A percentile compares a stretch with the other conserved stretches of the same genome.
phyloP scores from a whole-genome alignment of 2,888 invertebrate genomes.

The Caenorhabditis angaria region DNA sequence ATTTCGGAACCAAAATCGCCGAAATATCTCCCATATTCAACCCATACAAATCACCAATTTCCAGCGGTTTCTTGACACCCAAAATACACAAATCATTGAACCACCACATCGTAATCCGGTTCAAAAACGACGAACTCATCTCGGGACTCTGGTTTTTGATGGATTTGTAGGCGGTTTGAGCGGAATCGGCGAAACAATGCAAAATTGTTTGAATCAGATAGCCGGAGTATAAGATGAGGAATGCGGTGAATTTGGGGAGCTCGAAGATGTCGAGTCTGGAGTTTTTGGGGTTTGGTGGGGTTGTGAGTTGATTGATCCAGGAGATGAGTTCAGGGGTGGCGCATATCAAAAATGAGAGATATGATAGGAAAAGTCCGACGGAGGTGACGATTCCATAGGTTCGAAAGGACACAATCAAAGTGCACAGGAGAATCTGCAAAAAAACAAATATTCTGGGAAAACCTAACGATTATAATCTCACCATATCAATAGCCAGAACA shows the following conservation, averaged over 20 bases:
- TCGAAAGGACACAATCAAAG: slow-evolving; percentile 83
- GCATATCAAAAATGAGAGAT: slow-evolving; percentile 82
- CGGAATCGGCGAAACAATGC: slow-evolving; percentile 62
- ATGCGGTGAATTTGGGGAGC: slow-evolving; percentile 35
- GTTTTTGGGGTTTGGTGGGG: background rate
- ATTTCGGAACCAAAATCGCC: slow-evolving; percentile 63
- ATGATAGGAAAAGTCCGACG: slow-evolving; percentile 89
- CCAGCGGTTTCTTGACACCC: slow-evolving; percentile 67
- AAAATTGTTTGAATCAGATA: slow-evolving; percentile 58
- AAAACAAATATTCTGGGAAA: background rate
- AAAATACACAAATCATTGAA: slow-evolving; percentile 77
- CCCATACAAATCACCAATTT: slow-evolving; percentile 62
- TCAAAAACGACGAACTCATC: slow-evolving; percentile 84
- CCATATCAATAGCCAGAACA: slow-evolving; percentile 66
- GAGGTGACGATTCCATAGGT: slow-evolving; percentile 86
- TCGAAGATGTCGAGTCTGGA: slow-evolving; percentile 39
- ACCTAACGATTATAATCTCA: slow-evolving; percentile 14
- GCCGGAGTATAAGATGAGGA: slow-evolving; percentile 63
- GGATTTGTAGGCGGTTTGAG: slow-evolving; percentile 53
- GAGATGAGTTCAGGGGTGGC: slow-evolving; percentile 76
- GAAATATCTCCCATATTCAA: slow-evolving; percentile 66
- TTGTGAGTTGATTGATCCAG: slow-evolving; percentile 51
- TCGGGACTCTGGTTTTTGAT: slow-evolving; percentile 84
- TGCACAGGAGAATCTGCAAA: slow-evolving; percentile 59
- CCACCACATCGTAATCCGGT: slow-evolving; percentile 88